Evolutionary conservation across 2,888 invertebrate species (phyloP).

Genomic region (Brachyptera putata): DNA sequence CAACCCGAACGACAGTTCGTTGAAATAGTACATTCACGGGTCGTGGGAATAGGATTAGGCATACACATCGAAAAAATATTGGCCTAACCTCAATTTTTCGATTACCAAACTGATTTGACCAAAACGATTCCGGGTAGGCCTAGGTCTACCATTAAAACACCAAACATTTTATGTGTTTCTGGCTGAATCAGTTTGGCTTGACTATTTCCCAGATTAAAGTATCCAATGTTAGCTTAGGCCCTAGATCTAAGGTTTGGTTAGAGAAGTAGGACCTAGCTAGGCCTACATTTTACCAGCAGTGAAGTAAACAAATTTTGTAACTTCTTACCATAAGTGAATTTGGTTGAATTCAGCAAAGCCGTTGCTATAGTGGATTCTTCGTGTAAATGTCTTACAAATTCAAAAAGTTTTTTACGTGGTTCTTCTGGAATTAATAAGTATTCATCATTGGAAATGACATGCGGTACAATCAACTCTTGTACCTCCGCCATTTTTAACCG

Average conservation of each 20-base stretch:
- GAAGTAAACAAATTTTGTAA: background rate
- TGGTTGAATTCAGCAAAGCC: constrained; percentile 66
- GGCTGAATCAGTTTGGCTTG: too few species aligned
- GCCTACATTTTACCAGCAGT: constrained; percentile 9
- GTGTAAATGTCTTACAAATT: constrained; percentile 56
- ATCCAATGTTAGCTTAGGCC: too few species aligned
- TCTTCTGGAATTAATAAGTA: constrained; percentile 52
- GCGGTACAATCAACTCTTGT: constrained; percentile 4
- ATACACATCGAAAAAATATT: too few species aligned
- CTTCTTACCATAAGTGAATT: constrained; percentile 57
- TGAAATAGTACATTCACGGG: too few species aligned
- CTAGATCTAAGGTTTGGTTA: constrained; percentile 19
- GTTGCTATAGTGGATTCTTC: constrained; percentile 69
- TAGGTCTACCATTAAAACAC: too few species aligned
- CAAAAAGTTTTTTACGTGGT: constrained; percentile 59
- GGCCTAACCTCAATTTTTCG: too few species aligned
- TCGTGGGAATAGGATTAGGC: too few species aligned
- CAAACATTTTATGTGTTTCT: too few species aligned
- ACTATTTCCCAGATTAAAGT: too few species aligned
- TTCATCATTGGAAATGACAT: constrained; percentile 50
- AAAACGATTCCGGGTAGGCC: too few species aligned
- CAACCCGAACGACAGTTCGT: too few species aligned
- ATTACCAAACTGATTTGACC: too few species aligned
- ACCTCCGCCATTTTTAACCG: constrained; percentile 14
- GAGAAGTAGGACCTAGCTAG: constrained; percentile 3